These are phyloP conservation scores for Drosophila equinoxialis DNA, from an alignment of 1,140 invertebrate species.

Conservation along the genomic window DNA sequence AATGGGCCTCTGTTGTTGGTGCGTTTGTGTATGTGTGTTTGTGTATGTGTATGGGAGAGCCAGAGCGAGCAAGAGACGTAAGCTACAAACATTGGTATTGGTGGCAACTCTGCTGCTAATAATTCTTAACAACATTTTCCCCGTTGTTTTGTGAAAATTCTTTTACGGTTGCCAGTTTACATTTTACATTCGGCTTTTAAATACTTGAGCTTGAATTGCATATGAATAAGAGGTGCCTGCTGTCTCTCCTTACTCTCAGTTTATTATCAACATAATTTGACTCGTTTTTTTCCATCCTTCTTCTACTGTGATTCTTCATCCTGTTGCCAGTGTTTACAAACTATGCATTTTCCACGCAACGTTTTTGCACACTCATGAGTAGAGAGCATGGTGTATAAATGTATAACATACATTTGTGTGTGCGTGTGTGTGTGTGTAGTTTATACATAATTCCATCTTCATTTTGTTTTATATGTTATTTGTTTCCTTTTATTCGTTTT, in stretches of 20 bases:
- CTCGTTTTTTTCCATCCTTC: constrained; percentile 15
- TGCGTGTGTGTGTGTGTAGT: constrained; percentile 23
- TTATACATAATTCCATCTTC: constrained; percentile 53
- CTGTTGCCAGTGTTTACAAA: constrained; percentile 45
- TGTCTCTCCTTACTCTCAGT: neutral
- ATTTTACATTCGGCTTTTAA: constrained; percentile 27
- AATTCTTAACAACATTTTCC: constrained; percentile 60
- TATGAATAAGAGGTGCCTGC: neutral
- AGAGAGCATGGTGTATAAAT: constrained; percentile 10
- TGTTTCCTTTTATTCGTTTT: constrained; percentile 71
- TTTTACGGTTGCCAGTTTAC: constrained; percentile 52
- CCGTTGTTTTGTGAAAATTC: constrained; percentile 57
- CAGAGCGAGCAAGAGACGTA: constrained; percentile 22
- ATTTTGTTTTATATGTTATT: constrained; percentile 68
- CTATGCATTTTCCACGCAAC: constrained; percentile 24
- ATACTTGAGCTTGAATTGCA: constrained; percentile 1
- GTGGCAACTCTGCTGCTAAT: constrained; percentile 49
- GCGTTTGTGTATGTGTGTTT: constrained; percentile 12
- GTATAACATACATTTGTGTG: neutral
- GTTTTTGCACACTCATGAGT: constrained; percentile 43
- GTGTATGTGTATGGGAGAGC: constrained; percentile 16
- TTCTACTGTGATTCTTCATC: constrained; percentile 25
- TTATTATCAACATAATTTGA: neutral
- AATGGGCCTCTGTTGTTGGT: constrained; percentile 25
- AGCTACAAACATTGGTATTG: constrained; percentile 35